These are phyloP conservation scores for Sinhomidia bicolor DNA, from an alignment of 2,888 invertebrate species.

Conservation along the genomic window DNA sequence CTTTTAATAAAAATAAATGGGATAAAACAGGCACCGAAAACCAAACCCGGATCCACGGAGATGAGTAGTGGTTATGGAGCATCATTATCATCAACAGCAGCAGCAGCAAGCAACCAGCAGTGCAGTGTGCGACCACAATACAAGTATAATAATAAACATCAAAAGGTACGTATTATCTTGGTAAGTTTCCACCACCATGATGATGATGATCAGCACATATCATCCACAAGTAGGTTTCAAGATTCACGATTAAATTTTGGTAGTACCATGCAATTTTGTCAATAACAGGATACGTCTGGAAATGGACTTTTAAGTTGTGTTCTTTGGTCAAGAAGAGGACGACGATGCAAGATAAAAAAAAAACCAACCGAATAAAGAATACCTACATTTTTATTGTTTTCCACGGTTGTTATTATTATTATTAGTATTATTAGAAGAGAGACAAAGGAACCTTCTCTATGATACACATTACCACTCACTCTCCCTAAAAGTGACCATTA, in stretches of 20 bases:
- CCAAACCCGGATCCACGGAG: slow-evolving; percentile 47
- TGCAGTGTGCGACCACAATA: background rate
- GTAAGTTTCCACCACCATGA: too few relatives aligned
- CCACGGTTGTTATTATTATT: background rate
- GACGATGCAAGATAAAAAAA: slow-evolving; percentile 19
- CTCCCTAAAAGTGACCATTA: slow-evolving; percentile 21
- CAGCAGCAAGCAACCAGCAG: background rate
- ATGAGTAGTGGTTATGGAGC: background rate
- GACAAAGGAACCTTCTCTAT: slow-evolving; percentile 34
- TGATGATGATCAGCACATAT: background rate
- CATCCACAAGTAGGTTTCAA: slow-evolving; percentile 14
- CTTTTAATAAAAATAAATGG: slow-evolving; percentile 16
- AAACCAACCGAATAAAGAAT: background rate
- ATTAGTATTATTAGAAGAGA: background rate
- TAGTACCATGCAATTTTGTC: slow-evolving; percentile 46
- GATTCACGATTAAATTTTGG: slow-evolving; percentile 20
- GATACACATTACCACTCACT: too few relatives aligned
- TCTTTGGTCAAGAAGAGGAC: background rate
- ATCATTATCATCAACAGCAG: background rate
- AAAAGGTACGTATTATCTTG: slow-evolving; percentile 20
- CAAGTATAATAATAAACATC: background rate
- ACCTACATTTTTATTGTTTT: background rate
- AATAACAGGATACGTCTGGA: slow-evolving; percentile 57
- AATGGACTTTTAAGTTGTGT: slow-evolving; percentile 18
- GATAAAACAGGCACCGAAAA: slow-evolving; percentile 23